Conservation (phyloP, 2,113 vertebrate genomes). For the Nipponia nippon region DNA sequence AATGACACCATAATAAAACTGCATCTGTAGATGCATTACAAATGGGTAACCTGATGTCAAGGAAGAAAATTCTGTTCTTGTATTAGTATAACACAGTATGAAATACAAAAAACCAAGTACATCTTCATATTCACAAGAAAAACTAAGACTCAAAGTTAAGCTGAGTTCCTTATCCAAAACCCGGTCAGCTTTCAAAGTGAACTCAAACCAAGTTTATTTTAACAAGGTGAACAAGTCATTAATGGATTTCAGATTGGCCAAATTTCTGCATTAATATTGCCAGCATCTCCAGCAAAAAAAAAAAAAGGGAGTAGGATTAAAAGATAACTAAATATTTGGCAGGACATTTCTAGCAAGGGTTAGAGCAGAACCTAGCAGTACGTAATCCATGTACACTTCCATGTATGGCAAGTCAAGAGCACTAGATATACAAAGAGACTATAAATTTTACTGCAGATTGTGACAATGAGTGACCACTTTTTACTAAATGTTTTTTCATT, state of each 20-base stretch:
- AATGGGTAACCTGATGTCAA: not conserved
- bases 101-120: not conserved
- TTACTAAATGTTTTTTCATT: not conserved
- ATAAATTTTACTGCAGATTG: not conserved
- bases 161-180: not conserved
- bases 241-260: not conserved
- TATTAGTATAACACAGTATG: not conserved
- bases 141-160: not conserved
- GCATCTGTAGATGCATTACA: not conserved
- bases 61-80: not conserved
- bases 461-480: not conserved
- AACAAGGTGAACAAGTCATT: not conserved
- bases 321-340: not conserved
- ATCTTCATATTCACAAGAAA: not conserved
- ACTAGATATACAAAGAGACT: not conserved
- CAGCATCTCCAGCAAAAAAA: not conserved
- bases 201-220: not conserved
- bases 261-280: not conserved
- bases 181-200: not conserved
- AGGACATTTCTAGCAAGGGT: not conserved
- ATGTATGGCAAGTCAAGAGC: not conserved
- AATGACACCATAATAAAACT: not conserved
- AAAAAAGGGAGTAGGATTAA: not conserved
- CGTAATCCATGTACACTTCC: accelerated
- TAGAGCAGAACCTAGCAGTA: not conserved